Conservation (phyloP, 1,140 invertebrate species). For the Trinorchestia longiramus region DNA sequence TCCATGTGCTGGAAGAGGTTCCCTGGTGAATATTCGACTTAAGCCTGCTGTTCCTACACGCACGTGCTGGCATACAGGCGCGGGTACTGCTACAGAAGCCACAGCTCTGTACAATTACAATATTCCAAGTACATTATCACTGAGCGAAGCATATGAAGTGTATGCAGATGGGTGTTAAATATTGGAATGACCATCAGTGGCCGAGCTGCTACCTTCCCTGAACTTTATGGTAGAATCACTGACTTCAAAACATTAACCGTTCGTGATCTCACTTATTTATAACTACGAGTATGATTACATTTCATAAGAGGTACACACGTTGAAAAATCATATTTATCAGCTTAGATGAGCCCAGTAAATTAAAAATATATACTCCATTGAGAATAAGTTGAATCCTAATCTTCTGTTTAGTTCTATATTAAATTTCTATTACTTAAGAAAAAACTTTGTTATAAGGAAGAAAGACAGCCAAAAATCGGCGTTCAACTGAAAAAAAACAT, state of each 20-base stretch:
- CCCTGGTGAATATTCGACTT: no score
- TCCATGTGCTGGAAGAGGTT: no score
- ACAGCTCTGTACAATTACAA: neutral
- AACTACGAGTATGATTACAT: neutral
- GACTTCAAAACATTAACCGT: neutral
- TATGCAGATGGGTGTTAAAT: neutral
- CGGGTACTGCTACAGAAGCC: no score
- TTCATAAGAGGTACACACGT: neutral
- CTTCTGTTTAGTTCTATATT: neutral
- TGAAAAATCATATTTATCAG: neutral
- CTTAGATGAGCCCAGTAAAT: neutral
- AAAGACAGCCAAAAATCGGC: neutral
- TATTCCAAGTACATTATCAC: neutral
- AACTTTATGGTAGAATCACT: neutral
- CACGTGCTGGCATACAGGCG: neutral
- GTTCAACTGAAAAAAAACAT: no score
- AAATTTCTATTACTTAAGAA: neutral
- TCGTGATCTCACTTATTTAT: neutral
- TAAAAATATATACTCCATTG: neutral
- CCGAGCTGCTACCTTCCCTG: neutral
- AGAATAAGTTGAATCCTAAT: neutral
- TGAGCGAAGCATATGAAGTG: neutral
- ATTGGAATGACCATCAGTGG: neutral
- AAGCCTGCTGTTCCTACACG: neutral
- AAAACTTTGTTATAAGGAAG: neutral